phyloP scores from a whole-genome alignment of 1,140 invertebrate genomes.

The Drosophila leontia region DNA sequence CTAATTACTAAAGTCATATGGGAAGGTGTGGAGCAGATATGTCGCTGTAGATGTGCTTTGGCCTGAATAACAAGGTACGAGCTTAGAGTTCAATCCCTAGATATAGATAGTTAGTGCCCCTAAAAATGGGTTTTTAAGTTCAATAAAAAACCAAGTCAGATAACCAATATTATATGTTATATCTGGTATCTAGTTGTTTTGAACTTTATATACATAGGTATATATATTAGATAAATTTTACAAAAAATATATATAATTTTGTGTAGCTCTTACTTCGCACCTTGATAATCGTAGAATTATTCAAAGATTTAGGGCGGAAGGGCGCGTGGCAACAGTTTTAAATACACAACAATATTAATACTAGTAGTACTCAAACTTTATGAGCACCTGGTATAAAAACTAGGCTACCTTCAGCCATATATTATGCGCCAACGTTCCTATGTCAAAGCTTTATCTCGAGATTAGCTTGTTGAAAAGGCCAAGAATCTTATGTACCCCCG shows the following conservation, averaged over 20 bases:
- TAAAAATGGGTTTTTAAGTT: not conserved
- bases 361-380: not conserved
- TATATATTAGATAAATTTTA: not conserved
- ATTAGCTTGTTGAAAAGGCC: not conserved
- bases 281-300: not conserved
- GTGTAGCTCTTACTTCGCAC: not conserved
- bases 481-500: not conserved
- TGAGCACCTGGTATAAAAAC: slow-evolving; percentile 2
- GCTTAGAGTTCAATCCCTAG: not conserved
- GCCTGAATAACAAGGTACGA: not conserved
- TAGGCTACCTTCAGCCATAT: slow-evolving; percentile 6
- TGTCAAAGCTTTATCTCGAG: slow-evolving; percentile 3
- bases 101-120: not conserved
- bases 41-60: not conserved
- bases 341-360: not conserved
- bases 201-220: not conserved
- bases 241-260: not conserved
- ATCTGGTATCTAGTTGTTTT: not conserved
- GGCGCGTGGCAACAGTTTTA: not conserved
- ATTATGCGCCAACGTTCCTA: not conserved
- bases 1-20: slow-evolving; percentile 11
- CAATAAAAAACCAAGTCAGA: not conserved
- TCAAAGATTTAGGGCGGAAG: not conserved
- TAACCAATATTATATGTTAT: not conserved
- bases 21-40: not conserved